phyloP scores from a whole-genome alignment of 1,140 invertebrate genomes.

The Anthonomus grandis region DNA sequence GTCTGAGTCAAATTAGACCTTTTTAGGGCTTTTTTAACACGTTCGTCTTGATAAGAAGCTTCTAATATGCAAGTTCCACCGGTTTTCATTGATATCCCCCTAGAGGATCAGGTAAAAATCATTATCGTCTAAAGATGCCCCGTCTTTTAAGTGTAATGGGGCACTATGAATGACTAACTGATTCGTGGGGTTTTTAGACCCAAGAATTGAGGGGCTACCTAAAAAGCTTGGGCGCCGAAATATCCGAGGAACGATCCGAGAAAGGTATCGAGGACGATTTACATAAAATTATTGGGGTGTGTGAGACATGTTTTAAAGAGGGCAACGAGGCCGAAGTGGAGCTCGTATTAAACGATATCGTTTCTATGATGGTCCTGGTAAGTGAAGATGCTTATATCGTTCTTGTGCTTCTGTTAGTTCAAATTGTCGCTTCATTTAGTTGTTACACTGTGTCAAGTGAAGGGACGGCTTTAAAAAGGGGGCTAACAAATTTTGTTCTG shows the following conservation, averaged over 20 bases:
- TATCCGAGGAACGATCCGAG: conserved; percentile 83
- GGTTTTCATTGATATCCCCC: conserved; percentile 76
- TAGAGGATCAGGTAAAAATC: conserved; percentile 73
- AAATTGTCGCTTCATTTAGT: no score
- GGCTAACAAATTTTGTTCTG: no score
- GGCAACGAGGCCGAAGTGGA: conserved; percentile 77
- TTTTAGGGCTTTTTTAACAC: background rate
- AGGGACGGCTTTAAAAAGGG: no score
- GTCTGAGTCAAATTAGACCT: background rate
- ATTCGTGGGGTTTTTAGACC: conserved; percentile 61
- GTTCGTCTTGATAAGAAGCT: no score
- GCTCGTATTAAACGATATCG: conserved; percentile 83
- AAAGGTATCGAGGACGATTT: conserved; percentile 92
- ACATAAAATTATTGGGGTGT: conserved; percentile 91
- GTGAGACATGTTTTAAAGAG: conserved; percentile 87
- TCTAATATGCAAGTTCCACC: conserved; percentile 70
- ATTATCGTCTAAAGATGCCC: no score
- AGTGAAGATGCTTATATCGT: no score
- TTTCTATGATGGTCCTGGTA: conserved; percentile 88
- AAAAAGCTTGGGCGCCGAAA: conserved; percentile 86
- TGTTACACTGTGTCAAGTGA: no score
- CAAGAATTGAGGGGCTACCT: conserved; percentile 85
- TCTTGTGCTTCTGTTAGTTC: no score
- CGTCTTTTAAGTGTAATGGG: conserved; percentile 10
- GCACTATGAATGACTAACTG: conserved; percentile 20